These are phyloP conservation scores for Simalia tracyae DNA, from an alignment of 2,797 vertebrate genomes.

Conservation along the genomic window DNA sequence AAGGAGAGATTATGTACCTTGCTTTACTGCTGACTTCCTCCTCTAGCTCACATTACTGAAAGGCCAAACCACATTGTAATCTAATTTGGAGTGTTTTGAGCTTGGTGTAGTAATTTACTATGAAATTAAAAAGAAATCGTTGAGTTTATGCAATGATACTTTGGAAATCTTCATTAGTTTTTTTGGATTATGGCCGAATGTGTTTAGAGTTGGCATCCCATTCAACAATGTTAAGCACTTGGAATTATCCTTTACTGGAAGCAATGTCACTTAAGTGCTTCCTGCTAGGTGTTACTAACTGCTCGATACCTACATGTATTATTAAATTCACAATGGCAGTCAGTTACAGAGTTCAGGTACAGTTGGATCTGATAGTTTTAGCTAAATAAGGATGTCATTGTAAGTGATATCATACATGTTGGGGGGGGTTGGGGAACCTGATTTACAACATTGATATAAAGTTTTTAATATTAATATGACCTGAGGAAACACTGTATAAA, in stretches of 20 bases:
- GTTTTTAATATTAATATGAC: background rate
- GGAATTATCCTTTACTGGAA: constrained; percentile 8
- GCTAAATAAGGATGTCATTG: background rate
- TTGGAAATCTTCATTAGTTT: background rate
- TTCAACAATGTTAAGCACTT: background rate
- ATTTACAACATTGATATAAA: background rate
- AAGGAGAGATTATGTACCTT: background rate
- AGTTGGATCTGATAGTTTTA: background rate
- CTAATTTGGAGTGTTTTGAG: background rate
- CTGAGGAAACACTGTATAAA: background rate
- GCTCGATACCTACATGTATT: background rate
- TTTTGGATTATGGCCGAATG: background rate
- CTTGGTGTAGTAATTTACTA: background rate
- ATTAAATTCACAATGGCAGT: background rate
- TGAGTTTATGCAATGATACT: background rate
- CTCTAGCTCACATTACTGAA: background rate
- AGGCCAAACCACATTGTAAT: constrained; percentile 11
- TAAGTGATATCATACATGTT: background rate
- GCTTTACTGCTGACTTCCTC: background rate
- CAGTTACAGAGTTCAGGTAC: background rate
- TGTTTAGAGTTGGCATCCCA: background rate
- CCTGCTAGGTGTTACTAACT: background rate
- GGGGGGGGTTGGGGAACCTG: background rate
- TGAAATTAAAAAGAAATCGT: background rate
- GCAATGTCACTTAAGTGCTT: background rate